phyloP scores from a whole-genome alignment of 1,140 invertebrate genomes.

The Zaprionus inermis region DNA sequence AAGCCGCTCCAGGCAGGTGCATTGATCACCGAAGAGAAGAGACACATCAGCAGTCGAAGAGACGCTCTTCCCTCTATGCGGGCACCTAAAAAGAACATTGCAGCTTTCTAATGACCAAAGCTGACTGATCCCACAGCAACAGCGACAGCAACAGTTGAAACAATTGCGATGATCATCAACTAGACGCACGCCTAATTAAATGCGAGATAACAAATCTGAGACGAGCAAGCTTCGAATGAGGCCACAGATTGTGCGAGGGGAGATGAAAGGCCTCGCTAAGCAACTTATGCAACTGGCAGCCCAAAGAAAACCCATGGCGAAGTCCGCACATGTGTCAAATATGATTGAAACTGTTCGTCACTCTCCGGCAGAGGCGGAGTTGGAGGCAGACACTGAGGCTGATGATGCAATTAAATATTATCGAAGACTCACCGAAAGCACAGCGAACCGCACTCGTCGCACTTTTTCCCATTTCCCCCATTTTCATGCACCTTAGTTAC shows the following conservation, averaged over 20 bases:
- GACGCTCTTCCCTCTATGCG: slow-evolving; percentile 1
- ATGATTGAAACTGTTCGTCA: slow-evolving; percentile 53
- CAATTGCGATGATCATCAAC: slow-evolving; percentile 52
- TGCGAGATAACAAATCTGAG: slow-evolving; percentile 68
- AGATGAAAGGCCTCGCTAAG: slow-evolving; percentile 17
- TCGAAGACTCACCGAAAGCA: slow-evolving; percentile 69
- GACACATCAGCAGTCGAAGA: slow-evolving; percentile 5
- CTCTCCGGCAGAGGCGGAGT: slow-evolving; percentile 13
- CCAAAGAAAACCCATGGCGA: slow-evolving; percentile 50
- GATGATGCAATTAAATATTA: slow-evolving; percentile 71
- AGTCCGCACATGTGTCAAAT: slow-evolving; percentile 47
- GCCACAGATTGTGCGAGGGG: slow-evolving; percentile 60
- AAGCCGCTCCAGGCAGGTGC: slow-evolving; percentile 41
- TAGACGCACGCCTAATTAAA: slow-evolving; percentile 76
- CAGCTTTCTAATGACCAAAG: slow-evolving; percentile 68
- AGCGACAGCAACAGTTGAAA: slow-evolving; percentile 1
- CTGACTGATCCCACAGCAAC: slow-evolving; percentile 35
- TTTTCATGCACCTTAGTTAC: slow-evolving; percentile 59
- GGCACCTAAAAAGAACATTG: slow-evolving; percentile 41
- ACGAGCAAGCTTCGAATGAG: slow-evolving; percentile 51
- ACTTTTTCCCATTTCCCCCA: slow-evolving; percentile 57
- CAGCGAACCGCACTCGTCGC: slow-evolving; percentile 72
- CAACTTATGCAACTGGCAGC: slow-evolving; percentile 59
- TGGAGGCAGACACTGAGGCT: slow-evolving; percentile 3
- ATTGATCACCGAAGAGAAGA: slow-evolving; percentile 52